Conservation (phyloP, 2,797 vertebrate species). For the Oreochromis grahami region DNA sequence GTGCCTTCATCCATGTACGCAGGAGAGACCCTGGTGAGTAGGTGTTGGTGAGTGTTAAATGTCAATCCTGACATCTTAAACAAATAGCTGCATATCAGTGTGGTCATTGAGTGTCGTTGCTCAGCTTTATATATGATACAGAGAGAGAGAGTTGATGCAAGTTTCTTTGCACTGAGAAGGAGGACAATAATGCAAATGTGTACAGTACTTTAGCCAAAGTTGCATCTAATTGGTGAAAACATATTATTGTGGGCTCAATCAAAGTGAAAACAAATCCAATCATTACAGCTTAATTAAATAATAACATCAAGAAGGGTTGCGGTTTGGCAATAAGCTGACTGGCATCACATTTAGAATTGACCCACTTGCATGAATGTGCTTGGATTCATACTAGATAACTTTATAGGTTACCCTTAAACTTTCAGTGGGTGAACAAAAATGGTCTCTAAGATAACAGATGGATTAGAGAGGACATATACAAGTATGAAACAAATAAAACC, state of each 20-base stretch:
- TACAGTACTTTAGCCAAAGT: background rate
- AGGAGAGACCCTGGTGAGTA: background rate
- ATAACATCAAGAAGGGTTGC: background rate
- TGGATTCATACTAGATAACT: background rate
- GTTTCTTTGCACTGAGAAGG: background rate
- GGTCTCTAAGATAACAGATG: background rate
- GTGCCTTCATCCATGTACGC: background rate
- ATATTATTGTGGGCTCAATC: background rate
- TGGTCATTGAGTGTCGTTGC: background rate
- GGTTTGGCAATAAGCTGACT: background rate
- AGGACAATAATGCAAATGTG: background rate
- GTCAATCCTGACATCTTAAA: conserved; percentile 62
- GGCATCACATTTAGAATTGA: background rate
- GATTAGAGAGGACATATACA: background rate
- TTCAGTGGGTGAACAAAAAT: background rate
- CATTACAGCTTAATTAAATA: background rate
- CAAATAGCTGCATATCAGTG: conserved; percentile 40
- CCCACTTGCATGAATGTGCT: background rate
- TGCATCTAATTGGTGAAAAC: background rate
- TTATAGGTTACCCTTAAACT: background rate
- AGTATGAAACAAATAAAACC: background rate
- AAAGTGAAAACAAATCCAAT: background rate
- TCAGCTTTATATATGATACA: background rate
- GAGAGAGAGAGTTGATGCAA: background rate
- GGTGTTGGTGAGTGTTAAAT: conserved; percentile 40